phyloP scores from a whole-genome alignment of 1,140 invertebrate genomes.

The Drosophila obscura region DNA sequence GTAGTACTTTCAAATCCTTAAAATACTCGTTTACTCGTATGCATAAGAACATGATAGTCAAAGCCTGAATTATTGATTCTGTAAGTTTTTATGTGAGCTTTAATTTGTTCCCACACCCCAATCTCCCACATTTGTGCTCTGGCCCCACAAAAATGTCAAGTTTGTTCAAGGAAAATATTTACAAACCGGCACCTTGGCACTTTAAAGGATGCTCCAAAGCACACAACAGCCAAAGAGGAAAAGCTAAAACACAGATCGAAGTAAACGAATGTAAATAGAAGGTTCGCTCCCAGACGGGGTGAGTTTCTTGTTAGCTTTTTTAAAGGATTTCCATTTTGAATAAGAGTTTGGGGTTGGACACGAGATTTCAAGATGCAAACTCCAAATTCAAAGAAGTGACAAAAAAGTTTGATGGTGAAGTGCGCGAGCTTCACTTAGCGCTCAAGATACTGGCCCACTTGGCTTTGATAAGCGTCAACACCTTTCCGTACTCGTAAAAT shows the following conservation, averaged over 20 bases:
- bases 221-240: constrained; percentile 17
- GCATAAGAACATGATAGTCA: no score
- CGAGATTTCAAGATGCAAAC: constrained; percentile 20
- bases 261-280: constrained; percentile 60
- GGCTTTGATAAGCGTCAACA: constrained; percentile 37
- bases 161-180: constrained; percentile 61
- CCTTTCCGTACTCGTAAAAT: constrained; percentile 25
- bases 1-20: neutral
- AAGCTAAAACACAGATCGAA: constrained; percentile 67
- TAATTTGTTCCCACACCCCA: constrained; percentile 13
- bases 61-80: no score
- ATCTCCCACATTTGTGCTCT: constrained; percentile 1
- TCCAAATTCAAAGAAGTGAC: constrained; percentile 29
- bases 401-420: constrained; percentile 46
- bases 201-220: constrained; percentile 64
- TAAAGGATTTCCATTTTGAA: constrained; percentile 57
- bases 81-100: no score
- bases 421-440: constrained; percentile 13
- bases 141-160: constrained; percentile 32
- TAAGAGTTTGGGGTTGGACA: constrained; percentile 52
- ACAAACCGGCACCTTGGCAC: constrained; percentile 41
- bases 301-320: constrained; percentile 49
- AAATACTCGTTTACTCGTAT: neutral
- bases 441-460: constrained; percentile 14
- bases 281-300: constrained; percentile 31